These are phyloP conservation scores for Lytechinus pictus DNA, from an alignment of 35 echinoderm and acorn worm species.

Conservation along the genomic window DNA sequence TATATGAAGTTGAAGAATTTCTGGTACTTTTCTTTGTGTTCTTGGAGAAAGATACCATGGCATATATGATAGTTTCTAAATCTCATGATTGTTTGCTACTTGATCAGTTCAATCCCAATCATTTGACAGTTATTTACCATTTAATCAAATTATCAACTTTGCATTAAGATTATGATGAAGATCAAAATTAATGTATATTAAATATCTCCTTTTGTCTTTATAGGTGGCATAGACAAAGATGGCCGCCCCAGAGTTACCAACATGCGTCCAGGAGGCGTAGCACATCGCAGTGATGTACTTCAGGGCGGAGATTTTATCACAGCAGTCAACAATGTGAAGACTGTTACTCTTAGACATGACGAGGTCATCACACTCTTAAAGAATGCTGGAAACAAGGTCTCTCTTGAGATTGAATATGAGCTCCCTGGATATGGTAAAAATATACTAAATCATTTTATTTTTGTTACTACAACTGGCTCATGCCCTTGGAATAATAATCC, in stretches of 20 bases:
- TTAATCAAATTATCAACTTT: too few species aligned
- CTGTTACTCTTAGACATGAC: conserved; percentile 80
- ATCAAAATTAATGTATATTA: not conserved
- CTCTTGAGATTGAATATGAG: conserved; percentile 90
- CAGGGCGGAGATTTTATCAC: conserved; percentile 81
- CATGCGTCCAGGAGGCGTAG: conserved; percentile 94
- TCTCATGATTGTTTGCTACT: too few species aligned
- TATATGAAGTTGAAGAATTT: too few species aligned
- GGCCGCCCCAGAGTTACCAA: conserved; percentile 87
- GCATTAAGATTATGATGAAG: too few species aligned
- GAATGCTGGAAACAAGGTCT: conserved; percentile 81
- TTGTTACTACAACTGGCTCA: too few species aligned
- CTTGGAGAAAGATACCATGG: too few species aligned
- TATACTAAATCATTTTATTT: not conserved
- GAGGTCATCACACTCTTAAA: conserved; percentile 93
- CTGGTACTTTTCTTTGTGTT: too few species aligned
- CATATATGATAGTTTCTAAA: too few species aligned
- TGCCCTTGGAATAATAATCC: too few species aligned
- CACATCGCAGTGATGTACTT: conserved; percentile 87
- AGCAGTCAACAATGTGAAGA: conserved; percentile 81
- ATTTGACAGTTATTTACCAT: too few species aligned
- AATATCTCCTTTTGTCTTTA: not conserved
- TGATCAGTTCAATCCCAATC: too few species aligned
- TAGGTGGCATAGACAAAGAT: conserved; percentile 98
- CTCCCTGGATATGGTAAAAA: conserved; percentile 71